Percentiles rank a stretch among this genome's conserved stretches.
Evolutionary conservation across 2,113 vertebrate species (phyloP).

Genomic region (Seriola aureovittata): DNA sequence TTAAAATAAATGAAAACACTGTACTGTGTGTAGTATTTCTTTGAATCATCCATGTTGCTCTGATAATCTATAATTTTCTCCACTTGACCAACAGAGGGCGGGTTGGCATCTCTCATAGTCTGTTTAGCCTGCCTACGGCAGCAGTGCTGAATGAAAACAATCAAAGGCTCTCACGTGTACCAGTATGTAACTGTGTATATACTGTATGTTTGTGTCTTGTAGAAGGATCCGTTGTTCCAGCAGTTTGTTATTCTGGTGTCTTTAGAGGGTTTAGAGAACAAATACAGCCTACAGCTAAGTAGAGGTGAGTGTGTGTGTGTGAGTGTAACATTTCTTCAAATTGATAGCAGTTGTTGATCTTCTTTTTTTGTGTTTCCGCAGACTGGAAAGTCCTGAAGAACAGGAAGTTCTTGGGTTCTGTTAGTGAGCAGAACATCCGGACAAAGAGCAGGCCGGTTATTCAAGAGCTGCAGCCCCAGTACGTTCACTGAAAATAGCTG

Average conservation of each 20-base stretch:
- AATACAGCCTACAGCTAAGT: slow-evolving; percentile 87
- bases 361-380: slow-evolving; percentile 48
- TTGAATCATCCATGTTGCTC: too few species aligned
- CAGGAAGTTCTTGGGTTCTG: slow-evolving; percentile 89
- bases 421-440: slow-evolving; percentile 90
- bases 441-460: slow-evolving; percentile 87
- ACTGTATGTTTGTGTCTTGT: slow-evolving; percentile 27
- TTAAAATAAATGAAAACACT: too few species aligned
- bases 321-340: too few species aligned
- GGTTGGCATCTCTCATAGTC: neutral
- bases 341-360: neutral
- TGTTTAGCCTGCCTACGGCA: too few species aligned
- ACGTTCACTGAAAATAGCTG: neutral
- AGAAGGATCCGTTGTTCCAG: slow-evolving; percentile 86
- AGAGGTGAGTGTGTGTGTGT: slow-evolving; percentile 72
- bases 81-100: too few species aligned
- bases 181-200: neutral
- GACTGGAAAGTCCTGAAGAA: slow-evolving; percentile 92
- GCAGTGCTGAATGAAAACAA: neutral
- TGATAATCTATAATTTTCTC: too few species aligned
- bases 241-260: slow-evolving; percentile 91
- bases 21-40: too few species aligned
- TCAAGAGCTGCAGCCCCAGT: slow-evolving; percentile 85
- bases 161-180: neutral
- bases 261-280: slow-evolving; percentile 91